Conservation (phyloP, 2,888 invertebrate genomes). For the Pachliopta kotzebuea region DNA sequence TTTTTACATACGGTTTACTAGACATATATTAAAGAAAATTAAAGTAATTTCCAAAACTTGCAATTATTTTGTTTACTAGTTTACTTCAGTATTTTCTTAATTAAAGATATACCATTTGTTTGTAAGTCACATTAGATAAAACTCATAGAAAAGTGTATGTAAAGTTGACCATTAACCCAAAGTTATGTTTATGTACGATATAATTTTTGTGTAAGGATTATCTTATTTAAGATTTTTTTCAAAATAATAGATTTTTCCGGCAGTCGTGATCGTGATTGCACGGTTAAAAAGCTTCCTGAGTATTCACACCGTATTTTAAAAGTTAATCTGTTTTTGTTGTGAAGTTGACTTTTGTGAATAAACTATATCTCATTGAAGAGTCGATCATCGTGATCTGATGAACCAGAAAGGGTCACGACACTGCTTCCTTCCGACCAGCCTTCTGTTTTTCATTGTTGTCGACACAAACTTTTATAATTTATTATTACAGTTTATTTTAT, state of each 20-base stretch:
- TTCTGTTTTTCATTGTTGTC: constrained; percentile 42
- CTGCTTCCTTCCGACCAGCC: constrained; percentile 45
- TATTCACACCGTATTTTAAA: constrained; percentile 44
- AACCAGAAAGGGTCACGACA: constrained; percentile 65
- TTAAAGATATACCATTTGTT: no score
- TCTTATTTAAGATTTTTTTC: neutral
- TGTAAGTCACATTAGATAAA: no score
- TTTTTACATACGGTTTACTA: no score
- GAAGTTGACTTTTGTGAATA: constrained; percentile 35
- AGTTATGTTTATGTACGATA: no score
- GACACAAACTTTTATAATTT: constrained; percentile 28
- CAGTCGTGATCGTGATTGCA: constrained; percentile 57
- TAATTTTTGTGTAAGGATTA: no score
- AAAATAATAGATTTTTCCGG: neutral
- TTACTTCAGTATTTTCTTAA: no score
- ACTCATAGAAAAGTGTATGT: no score
- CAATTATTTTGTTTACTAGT: no score
- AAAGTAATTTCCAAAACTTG: no score
- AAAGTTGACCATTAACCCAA: no score
- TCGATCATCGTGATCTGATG: constrained; percentile 52
- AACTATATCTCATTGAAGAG: constrained; percentile 56
- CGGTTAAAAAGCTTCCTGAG: constrained; percentile 47
- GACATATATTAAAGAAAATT: no score
- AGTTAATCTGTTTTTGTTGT: constrained; percentile 38
- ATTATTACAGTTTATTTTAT: no score